Base-by-base conservation (phyloP, 2,797 vertebrate species). In the Apogon hyalosoma region DNA sequence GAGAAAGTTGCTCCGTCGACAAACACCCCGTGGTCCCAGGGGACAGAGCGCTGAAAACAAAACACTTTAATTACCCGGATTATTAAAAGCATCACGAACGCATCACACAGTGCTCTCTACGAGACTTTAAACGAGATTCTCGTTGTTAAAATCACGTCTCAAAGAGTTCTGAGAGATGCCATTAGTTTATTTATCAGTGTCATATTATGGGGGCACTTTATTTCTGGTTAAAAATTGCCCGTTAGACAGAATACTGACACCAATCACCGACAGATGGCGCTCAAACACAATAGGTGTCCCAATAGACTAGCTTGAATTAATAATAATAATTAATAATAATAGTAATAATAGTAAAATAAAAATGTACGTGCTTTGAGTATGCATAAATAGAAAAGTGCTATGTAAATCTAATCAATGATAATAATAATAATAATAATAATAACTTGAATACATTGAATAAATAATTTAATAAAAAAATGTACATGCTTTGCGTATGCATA, bases 1-100 rank as follows among this genome's bases (percentile, higher is more conserved):
- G 78, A 88, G 72, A 89, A 93, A 93, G 92, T 92, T 93, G 80
- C 79, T 83, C 86, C 56, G 85, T 79, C 64, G 80, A 86, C 75
- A 77, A 86, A 86, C 89, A 75, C 69, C 33, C 33, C 0, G 28
- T 2, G 62, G 53, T 78, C 88, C 84, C 90, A 55, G 56, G 86
- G 79, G 90, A 80, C 63, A 62, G 14, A 60, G 51, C 60, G 60
- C 50, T 64, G 82, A 79, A 88, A 92, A 88, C 87, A 87, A 87
- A 61, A 69, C 11, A 18, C 85, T 65, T 54, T 75, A 89, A 89
- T 90, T 81, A 87, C 40, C 71, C 18, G 24, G 59, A 62, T 66
- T 51, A 79, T 73, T 77, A 40, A 80, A 83, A 85, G 39, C 4
- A 57, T 5, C 48, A 46, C n/a, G 16, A 48, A 40, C 1, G 9